Conservation (phyloP, 2,797 vertebrate species). For the Premnoplex brunnescens region DNA sequence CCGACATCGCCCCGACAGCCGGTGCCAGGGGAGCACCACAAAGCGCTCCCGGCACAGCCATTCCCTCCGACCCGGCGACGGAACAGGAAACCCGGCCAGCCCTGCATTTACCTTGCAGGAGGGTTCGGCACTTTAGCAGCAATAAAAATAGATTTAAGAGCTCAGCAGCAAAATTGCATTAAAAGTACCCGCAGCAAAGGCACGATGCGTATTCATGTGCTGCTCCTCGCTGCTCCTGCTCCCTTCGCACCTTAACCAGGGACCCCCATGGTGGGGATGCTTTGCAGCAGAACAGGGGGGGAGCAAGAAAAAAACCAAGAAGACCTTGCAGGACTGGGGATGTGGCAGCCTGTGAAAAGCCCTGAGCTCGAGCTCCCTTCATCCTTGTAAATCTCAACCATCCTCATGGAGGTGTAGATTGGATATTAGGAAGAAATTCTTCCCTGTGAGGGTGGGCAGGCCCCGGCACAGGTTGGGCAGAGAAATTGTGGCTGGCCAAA, state of each 20-base stretch:
- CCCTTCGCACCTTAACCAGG: rapidly evolving
- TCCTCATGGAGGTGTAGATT: no score
- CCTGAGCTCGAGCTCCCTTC: background rate
- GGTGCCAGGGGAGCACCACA: background rate
- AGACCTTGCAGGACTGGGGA: background rate
- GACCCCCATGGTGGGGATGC: rapidly evolving
- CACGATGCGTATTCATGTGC: background rate
- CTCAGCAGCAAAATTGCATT: conserved; percentile 11
- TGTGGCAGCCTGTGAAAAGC: background rate
- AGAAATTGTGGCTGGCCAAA: background rate
- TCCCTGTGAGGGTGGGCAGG: no score
- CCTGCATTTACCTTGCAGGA: background rate
- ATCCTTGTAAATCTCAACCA: background rate
- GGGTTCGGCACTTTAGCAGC: background rate
- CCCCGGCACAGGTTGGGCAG: background rate
- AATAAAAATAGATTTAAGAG: conserved; percentile 58
- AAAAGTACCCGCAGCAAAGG: background rate
- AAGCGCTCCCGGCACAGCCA: rapidly evolving
- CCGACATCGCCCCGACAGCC: rapidly evolving
- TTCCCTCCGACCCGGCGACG: rapidly evolving
- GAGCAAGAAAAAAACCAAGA: no score
- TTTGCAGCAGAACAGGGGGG: background rate
- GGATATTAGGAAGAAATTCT: background rate
- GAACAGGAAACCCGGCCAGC: background rate
- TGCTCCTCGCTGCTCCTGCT: background rate